These are phyloP conservation scores for Drosophila pseudotakahashii DNA, from an alignment of 2,888 invertebrate species.

Conservation along the genomic window DNA sequence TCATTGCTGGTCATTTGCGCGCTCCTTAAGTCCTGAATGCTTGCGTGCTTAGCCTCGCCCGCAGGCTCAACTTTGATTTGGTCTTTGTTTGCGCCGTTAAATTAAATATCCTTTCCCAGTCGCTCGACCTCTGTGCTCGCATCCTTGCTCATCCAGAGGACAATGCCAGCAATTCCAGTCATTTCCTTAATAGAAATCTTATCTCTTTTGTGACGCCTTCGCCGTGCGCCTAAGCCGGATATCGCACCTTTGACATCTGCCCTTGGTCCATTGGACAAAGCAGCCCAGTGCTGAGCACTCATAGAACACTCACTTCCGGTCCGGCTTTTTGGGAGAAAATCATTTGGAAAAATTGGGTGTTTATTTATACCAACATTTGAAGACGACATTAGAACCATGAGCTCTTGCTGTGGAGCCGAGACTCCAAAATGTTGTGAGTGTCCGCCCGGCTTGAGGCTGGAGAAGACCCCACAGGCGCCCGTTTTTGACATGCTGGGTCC, in stretches of 20 bases:
- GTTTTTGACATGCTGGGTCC: constrained; percentile 64
- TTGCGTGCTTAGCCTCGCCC: constrained; percentile 8
- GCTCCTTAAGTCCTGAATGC: constrained; percentile 27
- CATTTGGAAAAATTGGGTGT: constrained; percentile 8
- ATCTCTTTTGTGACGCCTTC: constrained; percentile 78
- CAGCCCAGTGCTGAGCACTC: constrained; percentile 21
- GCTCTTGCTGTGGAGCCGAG: background rate
- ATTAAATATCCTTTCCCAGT: constrained; percentile 72
- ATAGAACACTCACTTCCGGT: constrained; percentile 12
- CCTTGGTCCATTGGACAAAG: constrained; percentile 4
- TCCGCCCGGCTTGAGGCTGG: background rate
- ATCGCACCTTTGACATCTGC: constrained; percentile 80
- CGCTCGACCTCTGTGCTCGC: constrained; percentile 46
- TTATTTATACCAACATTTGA: constrained; percentile 8
- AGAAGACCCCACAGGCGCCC: constrained; percentile 39
- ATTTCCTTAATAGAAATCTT: constrained; percentile 84
- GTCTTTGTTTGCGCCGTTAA: constrained; percentile 77
- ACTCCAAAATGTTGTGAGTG: background rate
- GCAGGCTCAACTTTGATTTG: constrained; percentile 40
- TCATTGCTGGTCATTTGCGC: constrained; percentile 70
- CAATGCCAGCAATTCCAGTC: constrained; percentile 83
- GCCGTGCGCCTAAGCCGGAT: constrained; percentile 61
- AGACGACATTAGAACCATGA: constrained; percentile 15
- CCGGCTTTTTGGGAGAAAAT: constrained; percentile 4
- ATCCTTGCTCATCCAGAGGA: constrained; percentile 33